Evolutionary conservation across 2,888 invertebrate genomes (phyloP), one percentile per base, ranked within the genome.

Genomic region (Papilio protenor): DNA sequence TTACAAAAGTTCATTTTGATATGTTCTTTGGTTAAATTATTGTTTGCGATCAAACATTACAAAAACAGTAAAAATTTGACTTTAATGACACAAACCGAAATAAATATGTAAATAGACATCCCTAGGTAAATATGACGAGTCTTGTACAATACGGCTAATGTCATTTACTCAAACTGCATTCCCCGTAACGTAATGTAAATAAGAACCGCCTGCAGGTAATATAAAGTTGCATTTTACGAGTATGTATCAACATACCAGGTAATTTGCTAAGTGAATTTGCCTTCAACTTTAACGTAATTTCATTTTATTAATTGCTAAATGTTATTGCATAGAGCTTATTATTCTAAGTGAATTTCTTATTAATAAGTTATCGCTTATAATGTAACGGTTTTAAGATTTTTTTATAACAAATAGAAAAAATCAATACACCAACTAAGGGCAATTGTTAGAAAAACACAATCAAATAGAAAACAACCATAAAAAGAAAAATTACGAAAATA

Each of bases 121-220:
- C 64, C 33, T 64, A 33, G 64, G 0, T 27, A 23, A 61, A 61
- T 64, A 18, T 16, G 33, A 64, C 8, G 64, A 64, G 33, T 33
- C 27, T 16, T 16, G 33, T 61, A 61, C 61, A 33, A 61, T 61
- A 61, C 61, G 33, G 61, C 64, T 64, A 33, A 64, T 64, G 64
- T 64, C 33, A 64, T 64, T 64, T 33, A 61, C 23, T 61, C 27
- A 61, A 27, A 61, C 27, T 61, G 61, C 23, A 61, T 61, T 61
- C 61, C 23, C 27, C 40, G 23, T 14, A 27, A 61, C 14, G 33
- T 33, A 33, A 64, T 27, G 64, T 64, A 61, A 61, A 61, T 61
- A 64, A 64, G 64, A 64, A 27, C 27, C 61, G 27, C 27, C 61
- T 23, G 57, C 21, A 59, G 49, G 49, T n/a, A 64, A 64, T 64